Evolutionary conservation across 2,113 vertebrate genomes (phyloP), one percentile per base, ranked within the genome.

Genomic region (Microtus montanus): DNA sequence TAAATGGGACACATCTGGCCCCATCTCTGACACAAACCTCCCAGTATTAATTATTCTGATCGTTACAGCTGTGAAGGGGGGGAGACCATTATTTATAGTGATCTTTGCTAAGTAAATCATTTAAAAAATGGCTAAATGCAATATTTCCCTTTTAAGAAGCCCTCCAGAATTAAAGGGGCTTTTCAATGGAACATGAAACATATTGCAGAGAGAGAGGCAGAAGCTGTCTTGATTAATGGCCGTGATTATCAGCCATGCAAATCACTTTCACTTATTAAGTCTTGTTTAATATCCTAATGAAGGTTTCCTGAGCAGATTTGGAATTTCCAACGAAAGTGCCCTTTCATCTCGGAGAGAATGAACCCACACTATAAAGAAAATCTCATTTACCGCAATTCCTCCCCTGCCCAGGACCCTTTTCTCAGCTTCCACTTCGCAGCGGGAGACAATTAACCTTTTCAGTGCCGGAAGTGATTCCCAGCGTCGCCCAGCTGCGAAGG

Each of bases 221-320:
- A 99, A 99, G 99, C 99, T 97, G 98, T 98, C 99, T 99, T 99
- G 99, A 99, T 99, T 99, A 99, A 99, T 99, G 99, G 98, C 85
- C 98, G 98, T 97, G 99, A 99, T 99, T 99, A 99, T 99, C 99
- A 99, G 99, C 97, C 97, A 99, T 99, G 99, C 99, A 99, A 99
- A 99, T 99, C 99, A 99, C 99, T 99, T 99, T 99, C 99, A 99
- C 99, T 99, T 99, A 99, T 99, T 99, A 99, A 99, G 99, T 99
- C 99, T 99, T 99, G 99, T 99, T 99, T 99, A 99, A 99, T 99
- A 99, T 99, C 99, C 98, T 99, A 99, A 99, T 99, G 99, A 99
- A 99, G 99, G 98, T 99, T 99, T 99, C 99, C 99, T 98, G 99
- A 99, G 99, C 99, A 99, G 99, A 99, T 99, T 98, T 99, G 99